A percentile compares a stretch with the other conserved stretches of the same genome.
These are phyloP conservation scores for Drosophila punjabiensis DNA, from an alignment of 1,140 invertebrate genomes.

Conservation along the genomic window DNA sequence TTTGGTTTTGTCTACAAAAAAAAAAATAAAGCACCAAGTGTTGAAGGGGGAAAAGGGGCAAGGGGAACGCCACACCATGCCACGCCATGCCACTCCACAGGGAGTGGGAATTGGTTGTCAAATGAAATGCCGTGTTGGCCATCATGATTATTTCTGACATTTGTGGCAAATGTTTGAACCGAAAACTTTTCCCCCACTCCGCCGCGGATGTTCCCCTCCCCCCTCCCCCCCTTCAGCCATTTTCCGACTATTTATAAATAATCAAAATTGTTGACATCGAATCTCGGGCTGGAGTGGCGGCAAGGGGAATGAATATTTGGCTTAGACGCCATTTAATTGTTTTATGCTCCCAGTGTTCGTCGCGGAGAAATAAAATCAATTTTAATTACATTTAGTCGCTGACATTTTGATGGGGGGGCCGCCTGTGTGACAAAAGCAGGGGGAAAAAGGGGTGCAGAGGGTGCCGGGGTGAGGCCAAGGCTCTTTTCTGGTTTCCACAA, in stretches of 20 bases:
- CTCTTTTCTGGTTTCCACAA: slow-evolving; percentile 28
- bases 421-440: no score
- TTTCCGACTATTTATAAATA: slow-evolving; percentile 71
- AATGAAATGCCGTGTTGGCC: slow-evolving; percentile 78
- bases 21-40: slow-evolving; percentile 14
- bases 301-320: neutral
- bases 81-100: slow-evolving; percentile 3
- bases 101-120: slow-evolving; percentile 48
- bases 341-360: slow-evolving; percentile 55
- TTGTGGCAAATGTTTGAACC: slow-evolving; percentile 76
- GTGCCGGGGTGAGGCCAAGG: slow-evolving; percentile 8
- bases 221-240: neutral
- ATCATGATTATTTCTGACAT: slow-evolving; percentile 83
- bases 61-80: neutral
- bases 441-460: neutral
- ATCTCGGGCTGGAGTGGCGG: neutral
- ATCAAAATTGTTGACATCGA: slow-evolving; percentile 54
- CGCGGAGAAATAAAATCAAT: slow-evolving; percentile 68
- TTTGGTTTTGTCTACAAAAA: slow-evolving; percentile 32
- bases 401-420: slow-evolving; percentile 51
- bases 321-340: slow-evolving; percentile 72
- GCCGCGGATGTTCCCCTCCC: neutral
- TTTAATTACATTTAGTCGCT: slow-evolving; percentile 75
- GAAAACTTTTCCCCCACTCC: slow-evolving; percentile 5
- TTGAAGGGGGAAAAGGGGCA: neutral